Evolutionary conservation across 2,888 invertebrate genomes (phyloP).

Genomic region (Plagiodera versicolora): DNA sequence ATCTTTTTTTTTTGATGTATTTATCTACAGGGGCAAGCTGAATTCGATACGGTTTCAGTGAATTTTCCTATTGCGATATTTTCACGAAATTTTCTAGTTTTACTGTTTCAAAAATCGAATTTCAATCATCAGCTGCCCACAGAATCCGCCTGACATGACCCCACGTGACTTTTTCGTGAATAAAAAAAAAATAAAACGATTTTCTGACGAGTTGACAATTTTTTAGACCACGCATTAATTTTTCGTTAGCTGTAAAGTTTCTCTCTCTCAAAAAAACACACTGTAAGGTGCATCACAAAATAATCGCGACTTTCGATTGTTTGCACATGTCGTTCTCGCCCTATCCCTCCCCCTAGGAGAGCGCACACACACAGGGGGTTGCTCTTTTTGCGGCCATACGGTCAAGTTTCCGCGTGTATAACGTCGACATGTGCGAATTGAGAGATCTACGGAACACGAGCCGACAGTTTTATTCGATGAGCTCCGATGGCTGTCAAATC

Average conservation of each 20-base stretch:
- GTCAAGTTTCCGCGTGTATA: slow-evolving; percentile 50
- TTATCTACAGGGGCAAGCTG: background rate
- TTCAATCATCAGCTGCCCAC: too few species aligned
- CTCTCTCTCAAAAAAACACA: too few species aligned
- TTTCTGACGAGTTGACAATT: too few species aligned
- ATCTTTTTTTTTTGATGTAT: slow-evolving; percentile 7
- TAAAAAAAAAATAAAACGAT: too few species aligned
- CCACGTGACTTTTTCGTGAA: too few species aligned
- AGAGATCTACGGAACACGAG: slow-evolving; percentile 3
- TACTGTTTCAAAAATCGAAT: too few species aligned
- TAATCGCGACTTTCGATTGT: slow-evolving; percentile 52
- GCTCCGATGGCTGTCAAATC: slow-evolving; percentile 13
- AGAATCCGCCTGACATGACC: too few species aligned
- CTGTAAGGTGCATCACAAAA: slow-evolving; percentile 16
- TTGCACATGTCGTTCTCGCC: slow-evolving; percentile 52
- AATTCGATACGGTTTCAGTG: too few species aligned
- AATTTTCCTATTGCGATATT: too few species aligned
- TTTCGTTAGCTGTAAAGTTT: too few species aligned
- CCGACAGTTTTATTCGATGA: slow-evolving; percentile 11
- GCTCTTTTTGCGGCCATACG: slow-evolving; percentile 53
- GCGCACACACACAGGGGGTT: slow-evolving; percentile 36
- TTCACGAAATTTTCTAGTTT: too few species aligned
- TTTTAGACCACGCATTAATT: too few species aligned
- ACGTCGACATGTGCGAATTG: slow-evolving; percentile 32
- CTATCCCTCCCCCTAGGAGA: slow-evolving; percentile 26